Percentiles rank a stretch among this genome's conserved stretches.
These are phyloP conservation scores for Smittia sp. DNA, from an alignment of 2,888 invertebrate species.

Conservation along the genomic window DNA sequence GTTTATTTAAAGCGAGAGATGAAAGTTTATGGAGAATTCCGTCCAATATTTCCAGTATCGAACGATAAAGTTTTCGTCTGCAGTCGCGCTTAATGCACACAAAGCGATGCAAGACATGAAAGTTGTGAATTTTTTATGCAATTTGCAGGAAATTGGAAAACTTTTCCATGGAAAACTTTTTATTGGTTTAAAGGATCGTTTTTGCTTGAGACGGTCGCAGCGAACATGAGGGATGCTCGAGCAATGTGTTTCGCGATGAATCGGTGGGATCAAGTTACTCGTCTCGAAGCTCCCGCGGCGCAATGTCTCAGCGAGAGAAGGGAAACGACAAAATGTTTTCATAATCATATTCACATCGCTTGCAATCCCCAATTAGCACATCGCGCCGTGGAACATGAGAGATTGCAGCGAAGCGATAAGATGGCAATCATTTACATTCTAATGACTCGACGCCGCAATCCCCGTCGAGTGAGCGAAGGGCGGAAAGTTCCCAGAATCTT, in stretches of 20 bases:
- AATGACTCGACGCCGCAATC: slow-evolving; percentile 11
- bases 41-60: neutral
- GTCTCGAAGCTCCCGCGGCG: slow-evolving; percentile 21
- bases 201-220: neutral
- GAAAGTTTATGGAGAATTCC: neutral
- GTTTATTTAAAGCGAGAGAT: neutral
- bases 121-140: slow-evolving; percentile 21
- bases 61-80: neutral
- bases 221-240: neutral
- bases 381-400: slow-evolving; percentile 1
- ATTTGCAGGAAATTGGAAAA: slow-evolving; percentile 33
- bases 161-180: neutral
- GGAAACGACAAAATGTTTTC: neutral
- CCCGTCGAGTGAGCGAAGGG: neutral
- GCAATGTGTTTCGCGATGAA: neutral
- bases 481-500: neutral
- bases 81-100: neutral
- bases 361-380: slow-evolving; percentile 34
- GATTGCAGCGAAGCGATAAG: slow-evolving; percentile 24
- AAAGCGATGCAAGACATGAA: neutral
- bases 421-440: slow-evolving; percentile 29
- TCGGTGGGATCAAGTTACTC: slow-evolving; percentile 23
- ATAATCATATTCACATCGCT: slow-evolving; percentile 26
- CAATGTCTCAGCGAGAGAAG: neutral
- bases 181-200: neutral